phyloP scores from a whole-genome alignment of 2,113 vertebrate species.

The Myrmecophaga tridactyla region DNA sequence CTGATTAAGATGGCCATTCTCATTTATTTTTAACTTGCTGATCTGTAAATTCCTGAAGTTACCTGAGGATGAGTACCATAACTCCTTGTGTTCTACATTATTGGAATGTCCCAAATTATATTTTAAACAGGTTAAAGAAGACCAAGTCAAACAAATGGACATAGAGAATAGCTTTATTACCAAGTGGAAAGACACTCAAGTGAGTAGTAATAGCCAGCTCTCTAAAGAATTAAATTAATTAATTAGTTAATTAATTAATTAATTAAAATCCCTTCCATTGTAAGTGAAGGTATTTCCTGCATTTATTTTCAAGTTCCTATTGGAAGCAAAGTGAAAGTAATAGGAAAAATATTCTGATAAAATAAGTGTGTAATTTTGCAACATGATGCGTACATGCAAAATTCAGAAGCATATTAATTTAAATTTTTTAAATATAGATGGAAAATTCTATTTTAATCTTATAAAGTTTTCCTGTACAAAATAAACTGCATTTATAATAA shows the following conservation, averaged over 20 bases:
- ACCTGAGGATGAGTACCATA: slow-evolving; percentile 31
- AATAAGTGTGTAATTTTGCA: slow-evolving; percentile 29
- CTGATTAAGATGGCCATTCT: slow-evolving; percentile 27
- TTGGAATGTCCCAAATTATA: slow-evolving; percentile 68
- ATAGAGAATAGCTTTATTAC: slow-evolving; percentile 97
- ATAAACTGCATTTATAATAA: slow-evolving; percentile 24
- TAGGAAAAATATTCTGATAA: not conserved
- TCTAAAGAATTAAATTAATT: slow-evolving; percentile 15
- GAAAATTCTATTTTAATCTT: not conserved
- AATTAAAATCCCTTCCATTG: not conserved
- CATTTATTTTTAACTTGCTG: slow-evolving; percentile 43
- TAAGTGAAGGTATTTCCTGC: slow-evolving; percentile 53
- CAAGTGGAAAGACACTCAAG: slow-evolving; percentile 95
- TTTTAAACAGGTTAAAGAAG: slow-evolving; percentile 92
- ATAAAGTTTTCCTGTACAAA: not conserved
- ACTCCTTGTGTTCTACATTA: slow-evolving; percentile 59
- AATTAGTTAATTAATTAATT: not conserved
- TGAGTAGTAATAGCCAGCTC: slow-evolving; percentile 77
- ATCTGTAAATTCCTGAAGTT: slow-evolving; percentile 37
- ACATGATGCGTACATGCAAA: not conserved
- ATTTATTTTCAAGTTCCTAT: slow-evolving; percentile 51
- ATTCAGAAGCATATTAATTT: not conserved
- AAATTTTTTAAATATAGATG: not conserved
- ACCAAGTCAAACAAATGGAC: slow-evolving; percentile 97
- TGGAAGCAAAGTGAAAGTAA: slow-evolving; percentile 43